These are phyloP conservation scores for Channa striata DNA, from an alignment of 2,797 vertebrate genomes.

Conservation along the genomic window DNA sequence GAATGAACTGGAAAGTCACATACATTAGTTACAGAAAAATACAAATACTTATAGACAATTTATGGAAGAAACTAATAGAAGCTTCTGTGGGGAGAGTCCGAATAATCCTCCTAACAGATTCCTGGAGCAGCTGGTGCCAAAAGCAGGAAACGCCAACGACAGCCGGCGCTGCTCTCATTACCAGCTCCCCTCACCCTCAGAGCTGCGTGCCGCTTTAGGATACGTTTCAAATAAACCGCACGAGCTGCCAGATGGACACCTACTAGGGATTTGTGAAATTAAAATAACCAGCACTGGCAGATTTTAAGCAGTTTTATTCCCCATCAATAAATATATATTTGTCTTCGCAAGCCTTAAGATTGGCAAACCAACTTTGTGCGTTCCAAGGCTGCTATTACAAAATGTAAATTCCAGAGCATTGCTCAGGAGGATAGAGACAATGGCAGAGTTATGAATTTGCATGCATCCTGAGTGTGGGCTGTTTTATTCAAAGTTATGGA, in stretches of 20 bases:
- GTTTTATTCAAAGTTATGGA: constrained; percentile 48
- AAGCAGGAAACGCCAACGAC: constrained; percentile 61
- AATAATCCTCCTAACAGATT: constrained; percentile 55
- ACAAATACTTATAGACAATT: neutral
- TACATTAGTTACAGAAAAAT: neutral
- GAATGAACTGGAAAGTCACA: neutral
- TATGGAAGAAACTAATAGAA: neutral
- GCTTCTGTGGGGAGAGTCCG: neutral
- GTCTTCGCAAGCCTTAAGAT: neutral
- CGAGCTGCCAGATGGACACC: constrained; percentile 48
- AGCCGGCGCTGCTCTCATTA: constrained; percentile 69
- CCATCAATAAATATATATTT: neutral
- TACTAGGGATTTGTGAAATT: constrained; percentile 25
- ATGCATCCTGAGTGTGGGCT: constrained; percentile 63
- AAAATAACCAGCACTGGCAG: constrained; percentile 15
- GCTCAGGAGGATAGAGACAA: constrained; percentile 25
- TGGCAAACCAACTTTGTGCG: neutral
- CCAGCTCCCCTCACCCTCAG: constrained; percentile 34
- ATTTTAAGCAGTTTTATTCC: constrained; percentile 17
- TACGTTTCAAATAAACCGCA: constrained; percentile 50
- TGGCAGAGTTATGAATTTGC: constrained; percentile 54
- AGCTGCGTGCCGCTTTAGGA: constrained; percentile 45
- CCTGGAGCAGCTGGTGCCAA: constrained; percentile 61
- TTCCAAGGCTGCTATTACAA: neutral
- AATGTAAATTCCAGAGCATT: constrained; percentile 1